Evolutionary conservation across 2,113 vertebrate genomes (phyloP), one percentile per base, ranked within the genome.

Genomic region (Bettongia penicillata): DNA sequence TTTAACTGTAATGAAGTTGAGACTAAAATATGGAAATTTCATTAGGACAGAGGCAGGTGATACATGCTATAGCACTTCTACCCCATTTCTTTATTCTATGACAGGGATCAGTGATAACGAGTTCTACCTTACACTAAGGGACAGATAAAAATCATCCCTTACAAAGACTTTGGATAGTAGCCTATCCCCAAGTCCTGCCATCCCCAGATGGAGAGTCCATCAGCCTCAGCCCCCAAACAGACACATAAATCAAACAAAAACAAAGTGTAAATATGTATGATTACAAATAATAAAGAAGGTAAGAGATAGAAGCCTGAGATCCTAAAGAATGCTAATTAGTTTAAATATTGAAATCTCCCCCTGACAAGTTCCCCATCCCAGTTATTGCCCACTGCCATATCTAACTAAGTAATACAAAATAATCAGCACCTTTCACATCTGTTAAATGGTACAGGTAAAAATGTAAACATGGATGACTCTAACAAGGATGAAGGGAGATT

Each of bases 281-380:
- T 90, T 51, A 95, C 55, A 97, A 98, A 97, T 96, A 0, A 96
- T 95, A 98, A 94, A 95, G 96, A 97, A 97, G 97, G 97, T 84
- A 93, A 96, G 93, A 98, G 90, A 93, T 94, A 96, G 51, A 2
- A 95, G 97, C 49, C 57, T 92, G 91, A 93, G 8, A 43, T 97
- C 95, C 31, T 14, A 97, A 96, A 98, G 96, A 61, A 53, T 95
- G 94, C 91, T 12, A 53, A 96, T 98, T 90, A 95, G 95, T 96
- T 91, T 91, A 96, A 61, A 90, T 1, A 19, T 31, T 51, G 95
- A 84, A 43, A 93, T 90, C 14, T 95, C 53, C 0, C 93, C 57
- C 53, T 61, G 52, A 94, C 90, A 96, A 57, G 57, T 23, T 61
- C 84, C 94, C 92, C 93, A 90, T 43, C 47, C 49, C 24, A 95